Percentiles rank a stretch among this genome's conserved stretches.
These are phyloP conservation scores for Myocastor coypus DNA, from an alignment of 2,113 vertebrate species.

Conservation along the genomic window DNA sequence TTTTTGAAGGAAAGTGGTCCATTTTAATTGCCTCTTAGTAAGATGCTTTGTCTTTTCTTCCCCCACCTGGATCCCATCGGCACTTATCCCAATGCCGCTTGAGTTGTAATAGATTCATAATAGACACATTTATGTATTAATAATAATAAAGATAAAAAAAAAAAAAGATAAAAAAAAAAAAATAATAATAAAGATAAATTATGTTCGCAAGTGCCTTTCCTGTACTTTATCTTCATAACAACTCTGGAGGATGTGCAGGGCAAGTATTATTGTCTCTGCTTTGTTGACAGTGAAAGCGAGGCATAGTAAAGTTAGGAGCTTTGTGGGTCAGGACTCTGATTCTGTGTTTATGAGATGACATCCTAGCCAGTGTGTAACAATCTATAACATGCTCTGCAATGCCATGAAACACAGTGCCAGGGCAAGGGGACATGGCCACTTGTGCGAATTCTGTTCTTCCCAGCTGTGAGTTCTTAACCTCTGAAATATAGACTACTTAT, in stretches of 20 bases:
- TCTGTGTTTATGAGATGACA: background rate
- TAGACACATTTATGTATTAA: constrained; percentile 65
- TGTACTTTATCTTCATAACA: background rate
- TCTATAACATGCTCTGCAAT: rapidly evolving
- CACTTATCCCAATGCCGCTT: constrained; percentile 20
- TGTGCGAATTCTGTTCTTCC: background rate
- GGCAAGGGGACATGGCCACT: background rate
- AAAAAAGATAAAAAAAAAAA: no score
- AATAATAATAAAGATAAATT: constrained; percentile 67
- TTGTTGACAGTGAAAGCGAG: background rate
- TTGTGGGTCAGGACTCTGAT: background rate
- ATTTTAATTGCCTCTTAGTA: constrained; percentile 69
- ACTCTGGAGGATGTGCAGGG: background rate
- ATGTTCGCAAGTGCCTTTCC: background rate
- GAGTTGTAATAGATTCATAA: constrained; percentile 51
- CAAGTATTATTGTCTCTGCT: background rate
- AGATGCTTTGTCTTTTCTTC: background rate
- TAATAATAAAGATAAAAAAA: constrained; percentile 67
- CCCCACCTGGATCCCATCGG: background rate
- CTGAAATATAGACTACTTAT: background rate
- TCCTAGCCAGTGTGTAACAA: background rate
- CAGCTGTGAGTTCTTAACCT: background rate
- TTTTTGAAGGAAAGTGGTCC: constrained; percentile 26
- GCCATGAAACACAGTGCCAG: background rate
- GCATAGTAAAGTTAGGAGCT: background rate